These are phyloP conservation scores for Myrmecobius fasciatus DNA, from an alignment of 2,113 vertebrate genomes.

Conservation along the genomic window DNA sequence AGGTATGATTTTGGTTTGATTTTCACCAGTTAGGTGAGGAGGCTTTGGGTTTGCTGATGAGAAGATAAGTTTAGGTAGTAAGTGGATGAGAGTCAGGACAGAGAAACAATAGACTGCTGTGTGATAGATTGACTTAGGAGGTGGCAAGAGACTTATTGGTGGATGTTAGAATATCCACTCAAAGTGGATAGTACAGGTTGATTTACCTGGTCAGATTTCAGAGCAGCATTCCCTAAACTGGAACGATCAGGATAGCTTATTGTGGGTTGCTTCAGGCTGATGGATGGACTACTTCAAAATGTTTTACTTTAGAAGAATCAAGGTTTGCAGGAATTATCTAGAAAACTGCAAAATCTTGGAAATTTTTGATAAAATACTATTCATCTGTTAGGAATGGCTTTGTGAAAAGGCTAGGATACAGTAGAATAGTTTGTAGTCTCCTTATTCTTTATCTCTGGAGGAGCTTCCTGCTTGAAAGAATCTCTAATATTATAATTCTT, in stretches of 20 bases:
- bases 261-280: not conserved
- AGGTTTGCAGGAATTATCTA: slow-evolving; percentile 44
- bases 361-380: slow-evolving; percentile 32
- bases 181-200: not conserved
- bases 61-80: not conserved
- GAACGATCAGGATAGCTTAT: not conserved
- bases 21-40: not conserved
- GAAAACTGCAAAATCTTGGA: slow-evolving; percentile 44
- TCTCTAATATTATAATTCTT: not conserved
- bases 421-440: not conserved
- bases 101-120: not conserved
- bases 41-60: not conserved
- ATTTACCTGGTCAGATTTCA: not conserved
- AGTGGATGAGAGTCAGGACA: not conserved
- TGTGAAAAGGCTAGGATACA: not conserved
- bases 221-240: not conserved
- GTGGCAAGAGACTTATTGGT: not conserved
- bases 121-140: not conserved
- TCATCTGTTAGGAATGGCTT: not conserved
- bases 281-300: not conserved
- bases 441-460: not conserved
- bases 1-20: not conserved
- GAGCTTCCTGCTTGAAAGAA: not conserved
- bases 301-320: slow-evolving; percentile 14
- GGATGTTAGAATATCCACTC: not conserved